A percentile compares a stretch with the other conserved stretches of the same genome.
These are phyloP conservation scores for Drosophila anomalipes DNA, from an alignment of 2,888 invertebrate species.

Conservation along the genomic window DNA sequence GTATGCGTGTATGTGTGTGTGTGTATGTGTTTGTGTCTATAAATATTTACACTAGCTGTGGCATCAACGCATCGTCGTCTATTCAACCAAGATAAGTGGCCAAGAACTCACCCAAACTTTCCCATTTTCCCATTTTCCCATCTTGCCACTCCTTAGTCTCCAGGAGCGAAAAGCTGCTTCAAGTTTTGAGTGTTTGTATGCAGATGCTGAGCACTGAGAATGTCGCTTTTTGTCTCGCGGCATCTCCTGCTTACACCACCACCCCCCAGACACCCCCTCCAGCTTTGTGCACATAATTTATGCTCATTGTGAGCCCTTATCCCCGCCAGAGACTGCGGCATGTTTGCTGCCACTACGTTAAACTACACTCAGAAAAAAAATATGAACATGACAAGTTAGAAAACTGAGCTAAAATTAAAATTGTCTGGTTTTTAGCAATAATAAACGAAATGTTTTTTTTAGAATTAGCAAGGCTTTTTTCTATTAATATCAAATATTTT, in stretches of 20 bases:
- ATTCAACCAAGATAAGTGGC: slow-evolving; percentile 54
- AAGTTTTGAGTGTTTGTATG: slow-evolving; percentile 41
- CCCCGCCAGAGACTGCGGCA: slow-evolving; percentile 41
- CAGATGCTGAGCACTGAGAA: slow-evolving; percentile 33
- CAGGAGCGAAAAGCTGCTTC: slow-evolving; percentile 20
- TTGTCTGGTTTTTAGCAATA: background rate
- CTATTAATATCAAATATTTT: no score
- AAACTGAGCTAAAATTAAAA: background rate
- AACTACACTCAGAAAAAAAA: background rate
- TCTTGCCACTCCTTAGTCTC: background rate
- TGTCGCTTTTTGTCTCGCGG: slow-evolving; percentile 15
- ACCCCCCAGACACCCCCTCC: background rate
- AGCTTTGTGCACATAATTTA: slow-evolving; percentile 69
- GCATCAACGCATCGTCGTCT: slow-evolving; percentile 50
- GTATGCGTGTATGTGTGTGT: slow-evolving; percentile 5
- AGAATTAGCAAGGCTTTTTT: background rate
- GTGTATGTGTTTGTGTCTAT: slow-evolving; percentile 12
- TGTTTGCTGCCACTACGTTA: slow-evolving; percentile 28
- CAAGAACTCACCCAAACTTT: slow-evolving; percentile 12
- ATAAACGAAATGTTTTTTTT: no score
- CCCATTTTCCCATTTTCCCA: no score
- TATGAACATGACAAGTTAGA: background rate
- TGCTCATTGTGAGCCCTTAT: slow-evolving; percentile 64
- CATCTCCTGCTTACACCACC: slow-evolving; percentile 11
- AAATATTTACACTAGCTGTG: slow-evolving; percentile 56